Base-by-base conservation (phyloP, 2,797 vertebrate species). In the Squalus acanthias region DNA sequence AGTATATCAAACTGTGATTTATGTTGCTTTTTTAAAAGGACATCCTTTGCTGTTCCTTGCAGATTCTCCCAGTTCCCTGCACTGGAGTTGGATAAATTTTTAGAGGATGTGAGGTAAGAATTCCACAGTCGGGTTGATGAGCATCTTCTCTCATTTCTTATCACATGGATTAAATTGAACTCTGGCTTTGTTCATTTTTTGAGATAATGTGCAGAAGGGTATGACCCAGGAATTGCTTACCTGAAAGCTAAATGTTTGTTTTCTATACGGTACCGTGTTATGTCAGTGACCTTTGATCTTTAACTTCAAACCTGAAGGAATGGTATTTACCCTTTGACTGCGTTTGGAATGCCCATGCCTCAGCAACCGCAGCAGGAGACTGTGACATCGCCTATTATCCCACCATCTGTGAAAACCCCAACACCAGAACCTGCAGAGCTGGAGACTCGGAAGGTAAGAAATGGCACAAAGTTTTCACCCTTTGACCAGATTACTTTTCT, bases 31-130 rank as follows among this genome's bases (percentile, higher is more conserved):
- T 67, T 67, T 26, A 70, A 26, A 24, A 13, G 53, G 33, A 46
- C 79, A 0, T 29, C 57, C 29, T 20, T 85, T 96, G 3, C 26
- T 92, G 46, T 96, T 60, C 22, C n/a, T 74, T 94, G 26, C 96
- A 99, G 99, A 96, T 99, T 99, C 96, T 99, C 99, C 10, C 99
- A 99, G 88, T 99, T 99, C 96, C 99, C 99, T 96, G 99, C 99
- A 0, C 97, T 99, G 95, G 99, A 99, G 97, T 97, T 99, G 97
- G 99, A 99, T 98, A 99, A 99, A 97, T 99, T 99, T 97, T 98
- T 99, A 96, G 99, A 99, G 97, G 99, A 99, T 96, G 99, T 99
- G 76, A 98, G 99, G 99, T 99, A 97, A 97, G 97, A 89, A 26
- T 4, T 1, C 26, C 53, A 67, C 29, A 17, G 70, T 26, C 26